Evolutionary conservation across 23 tunicate genomes (phyloP).

Genomic region (Trididemnum nubilum): DNA sequence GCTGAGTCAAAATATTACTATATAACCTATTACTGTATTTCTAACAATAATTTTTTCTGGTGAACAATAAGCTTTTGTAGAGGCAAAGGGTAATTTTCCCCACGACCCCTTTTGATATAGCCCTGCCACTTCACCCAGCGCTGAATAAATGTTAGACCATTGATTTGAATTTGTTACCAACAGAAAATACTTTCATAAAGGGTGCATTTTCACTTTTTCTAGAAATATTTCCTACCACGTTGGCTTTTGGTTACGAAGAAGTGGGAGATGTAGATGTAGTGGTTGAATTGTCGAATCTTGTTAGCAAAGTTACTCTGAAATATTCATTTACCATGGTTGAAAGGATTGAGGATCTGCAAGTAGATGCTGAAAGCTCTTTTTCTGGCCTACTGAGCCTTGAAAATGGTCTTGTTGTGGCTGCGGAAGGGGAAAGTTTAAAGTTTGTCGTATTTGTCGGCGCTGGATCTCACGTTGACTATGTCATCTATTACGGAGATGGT

Average conservation of each 20-base stretch:
- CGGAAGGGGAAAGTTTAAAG: neutral
- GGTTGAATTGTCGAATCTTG: slow-evolving; percentile 49
- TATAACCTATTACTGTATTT: too few relatives aligned
- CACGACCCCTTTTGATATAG: too few relatives aligned
- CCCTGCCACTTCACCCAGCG: too few relatives aligned
- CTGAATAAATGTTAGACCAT: too few relatives aligned
- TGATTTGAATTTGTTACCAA: too few relatives aligned
- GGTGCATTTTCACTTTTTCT: too few relatives aligned
- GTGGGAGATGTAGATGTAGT: slow-evolving; percentile 50
- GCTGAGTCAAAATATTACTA: too few relatives aligned
- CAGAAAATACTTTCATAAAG: too few relatives aligned
- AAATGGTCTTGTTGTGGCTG: neutral
- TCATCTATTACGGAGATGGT: slow-evolving; percentile 57
- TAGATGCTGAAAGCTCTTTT: neutral
- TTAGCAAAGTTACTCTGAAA: slow-evolving; percentile 28
- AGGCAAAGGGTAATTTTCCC: too few relatives aligned
- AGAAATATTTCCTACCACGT: slow-evolving; percentile 62
- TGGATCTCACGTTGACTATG: slow-evolving; percentile 41
- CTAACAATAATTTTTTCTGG: too few relatives aligned
- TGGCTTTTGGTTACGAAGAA: slow-evolving; percentile 7
- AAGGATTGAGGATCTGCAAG: slow-evolving; percentile 16
- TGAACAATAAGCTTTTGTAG: too few relatives aligned
- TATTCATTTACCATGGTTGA: slow-evolving; percentile 52
- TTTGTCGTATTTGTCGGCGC: neutral
- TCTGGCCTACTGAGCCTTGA: slow-evolving; percentile 4